Conservation (phyloP, 2,888 invertebrate genomes). For the Calameuta pallipes region DNA sequence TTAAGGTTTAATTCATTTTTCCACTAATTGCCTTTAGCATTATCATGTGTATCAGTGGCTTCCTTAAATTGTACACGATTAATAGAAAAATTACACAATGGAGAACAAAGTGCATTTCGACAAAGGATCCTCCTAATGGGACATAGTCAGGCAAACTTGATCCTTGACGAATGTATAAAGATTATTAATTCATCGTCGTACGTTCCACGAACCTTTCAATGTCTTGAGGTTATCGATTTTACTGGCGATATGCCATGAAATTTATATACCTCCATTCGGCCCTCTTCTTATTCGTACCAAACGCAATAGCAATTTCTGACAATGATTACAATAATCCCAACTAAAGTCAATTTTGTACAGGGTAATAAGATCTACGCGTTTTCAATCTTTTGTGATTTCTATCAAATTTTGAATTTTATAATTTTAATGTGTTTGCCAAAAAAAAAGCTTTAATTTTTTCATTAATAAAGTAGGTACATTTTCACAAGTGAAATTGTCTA, state of each 20-base stretch:
- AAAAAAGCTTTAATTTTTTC: neutral
- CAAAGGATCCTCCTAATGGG: neutral
- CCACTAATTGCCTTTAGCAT: neutral
- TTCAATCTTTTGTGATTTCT: neutral
- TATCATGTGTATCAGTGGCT: neutral
- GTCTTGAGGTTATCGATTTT: neutral
- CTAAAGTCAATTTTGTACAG: neutral
- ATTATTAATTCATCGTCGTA: neutral
- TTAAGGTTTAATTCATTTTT: neutral
- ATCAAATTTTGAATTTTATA: neutral
- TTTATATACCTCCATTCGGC: neutral
- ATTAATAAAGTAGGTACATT: neutral
- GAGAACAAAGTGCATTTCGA: neutral
- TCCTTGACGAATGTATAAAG: neutral
- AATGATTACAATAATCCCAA: neutral
- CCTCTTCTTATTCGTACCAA: neutral
- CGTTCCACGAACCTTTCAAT: neutral
- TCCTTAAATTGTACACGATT: neutral
- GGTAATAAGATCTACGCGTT: neutral
- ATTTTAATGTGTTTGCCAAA: neutral
- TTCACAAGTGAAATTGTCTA: neutral
- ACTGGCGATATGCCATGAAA: neutral
- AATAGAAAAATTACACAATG: neutral
- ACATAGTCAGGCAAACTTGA: neutral
- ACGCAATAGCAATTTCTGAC: neutral